phyloP scores from a whole-genome alignment of 2,888 invertebrate species.

The Lamellibrachia satsuma region DNA sequence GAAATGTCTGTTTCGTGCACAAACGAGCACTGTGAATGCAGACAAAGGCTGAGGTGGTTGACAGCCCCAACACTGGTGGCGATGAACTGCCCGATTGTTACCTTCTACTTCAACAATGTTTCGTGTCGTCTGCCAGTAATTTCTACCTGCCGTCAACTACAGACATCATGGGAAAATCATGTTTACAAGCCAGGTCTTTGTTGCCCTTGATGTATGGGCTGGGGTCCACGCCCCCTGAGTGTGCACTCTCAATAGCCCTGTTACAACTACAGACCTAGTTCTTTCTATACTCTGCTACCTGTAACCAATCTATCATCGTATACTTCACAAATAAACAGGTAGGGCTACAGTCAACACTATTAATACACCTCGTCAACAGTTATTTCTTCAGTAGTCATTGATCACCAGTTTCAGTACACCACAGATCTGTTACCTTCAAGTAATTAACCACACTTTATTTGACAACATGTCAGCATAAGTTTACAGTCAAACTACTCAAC shows the following conservation, averaged over 20 bases:
- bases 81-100: background rate
- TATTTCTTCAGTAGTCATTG: background rate
- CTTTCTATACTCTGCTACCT: background rate
- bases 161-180: conserved; percentile 9
- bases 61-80: background rate
- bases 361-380: background rate
- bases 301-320: background rate
- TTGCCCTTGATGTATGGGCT: background rate
- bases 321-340: background rate
- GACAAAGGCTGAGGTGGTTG: background rate
- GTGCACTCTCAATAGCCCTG: background rate
- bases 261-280: background rate
- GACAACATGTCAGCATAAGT: background rate
- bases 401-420: background rate
- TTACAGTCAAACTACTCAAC: background rate
- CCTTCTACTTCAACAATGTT: background rate
- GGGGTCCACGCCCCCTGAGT: background rate
- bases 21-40: background rate
- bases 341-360: background rate
- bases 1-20: background rate
- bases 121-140: background rate
- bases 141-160: background rate
- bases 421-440: background rate
- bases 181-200: background rate
- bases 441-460: background rate